Evolutionary conservation across 2,888 invertebrate species (phyloP), one percentile per base, ranked within the genome.

Genomic region (Ernsta delagoae): DNA sequence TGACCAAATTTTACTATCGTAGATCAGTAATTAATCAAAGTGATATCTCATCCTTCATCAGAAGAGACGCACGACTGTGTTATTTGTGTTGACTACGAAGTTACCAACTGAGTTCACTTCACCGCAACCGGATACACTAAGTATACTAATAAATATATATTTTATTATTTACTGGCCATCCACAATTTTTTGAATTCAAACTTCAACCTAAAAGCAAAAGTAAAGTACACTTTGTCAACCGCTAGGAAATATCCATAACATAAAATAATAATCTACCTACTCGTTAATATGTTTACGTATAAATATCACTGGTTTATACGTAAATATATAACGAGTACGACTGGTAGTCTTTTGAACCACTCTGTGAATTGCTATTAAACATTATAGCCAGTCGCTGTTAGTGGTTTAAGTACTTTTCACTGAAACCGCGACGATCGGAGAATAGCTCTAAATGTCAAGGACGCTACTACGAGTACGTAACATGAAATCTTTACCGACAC

Each of bases 361-460:
- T 16, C 16, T 16, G 16, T 16, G 16, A 16, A 16, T 16, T 16
- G 16, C 16, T 16, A 16, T 16, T 45, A 45, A 45, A 45, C 12
- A 12, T 12, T 45, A 45, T 7, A 50, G 50, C 50, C 12, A 41
- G 34, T 56, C 43, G 56, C 56, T 43, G 16, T 64, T 56, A 16
- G 56, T 64, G 56, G 45, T 64, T 31, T 34, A 6, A 56, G 34
- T 56, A 56, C 41, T 56, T 63, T 11, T 54, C 24, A 53, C 16
- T 41, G 54, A 39, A n/a, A 64, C 56, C 12, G 43, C n/a, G 64
- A 34, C 63, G 64, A 64, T 41, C 64, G 43, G 43, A 56, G 80
- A 75, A 84, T 83, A 84, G 79, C 82, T 82, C 78, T 67, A 88
- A 89, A 89, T 89, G 89, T 88, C 89, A 89, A 88, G 89, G 89